phyloP scores from a whole-genome alignment of 2,888 invertebrate species.

The Epistrophella euchroma region DNA sequence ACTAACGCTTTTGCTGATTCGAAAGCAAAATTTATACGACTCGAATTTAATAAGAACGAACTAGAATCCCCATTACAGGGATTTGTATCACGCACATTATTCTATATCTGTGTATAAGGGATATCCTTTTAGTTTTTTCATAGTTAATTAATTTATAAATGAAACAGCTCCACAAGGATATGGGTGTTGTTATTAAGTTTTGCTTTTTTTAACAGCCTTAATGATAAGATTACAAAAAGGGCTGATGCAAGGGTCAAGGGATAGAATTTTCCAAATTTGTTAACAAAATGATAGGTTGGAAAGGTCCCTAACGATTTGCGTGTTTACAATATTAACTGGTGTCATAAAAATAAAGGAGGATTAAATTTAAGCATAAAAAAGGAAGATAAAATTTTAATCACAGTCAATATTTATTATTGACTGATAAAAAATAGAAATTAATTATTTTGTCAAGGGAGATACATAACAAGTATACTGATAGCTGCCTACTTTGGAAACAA shows the following conservation, averaged over 20 bases:
- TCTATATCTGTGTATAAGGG: not conserved
- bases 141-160: conserved; percentile 47
- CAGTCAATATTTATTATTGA: not conserved
- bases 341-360: conserved; percentile 13
- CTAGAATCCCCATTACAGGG: conserved; percentile 18
- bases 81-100: conserved; percentile 53
- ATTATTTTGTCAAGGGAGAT: not conserved
- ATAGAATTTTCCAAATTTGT: not conserved
- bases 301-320: not conserved
- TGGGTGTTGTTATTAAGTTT: not conserved
- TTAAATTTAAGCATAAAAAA: not conserved
- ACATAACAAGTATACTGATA: no score
- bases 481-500: no score
- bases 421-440: not conserved
- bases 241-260: not conserved
- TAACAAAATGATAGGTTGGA: conserved; percentile 2
- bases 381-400: not conserved
- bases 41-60: not conserved
- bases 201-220: not conserved
- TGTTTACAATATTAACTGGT: conserved; percentile 6
- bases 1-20: conserved; percentile 15
- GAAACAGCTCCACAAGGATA: not conserved
- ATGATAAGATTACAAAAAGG: not conserved
- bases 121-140: conserved; percentile 10
- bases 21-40: conserved; percentile 39